Percentiles rank a stretch among this genome's conserved stretches.
Conservation (phyloP, 2,797 vertebrate genomes). For the Thalassophryne amazonica region DNA sequence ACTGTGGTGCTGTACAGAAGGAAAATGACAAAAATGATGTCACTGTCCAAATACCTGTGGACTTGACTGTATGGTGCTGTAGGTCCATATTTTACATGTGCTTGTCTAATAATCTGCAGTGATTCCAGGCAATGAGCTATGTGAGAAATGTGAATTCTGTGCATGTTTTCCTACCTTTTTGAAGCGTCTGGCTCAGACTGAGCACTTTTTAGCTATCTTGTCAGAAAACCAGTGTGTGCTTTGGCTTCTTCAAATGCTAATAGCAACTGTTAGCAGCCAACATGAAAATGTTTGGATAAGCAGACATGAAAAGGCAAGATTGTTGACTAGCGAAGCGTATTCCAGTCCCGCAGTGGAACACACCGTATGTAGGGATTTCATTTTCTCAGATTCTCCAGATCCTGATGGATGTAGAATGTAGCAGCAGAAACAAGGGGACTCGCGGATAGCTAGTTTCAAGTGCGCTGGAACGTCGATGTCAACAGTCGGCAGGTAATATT, state of each 20-base stretch:
- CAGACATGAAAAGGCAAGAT: slow-evolving; percentile 20
- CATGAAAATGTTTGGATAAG: slow-evolving; percentile 32
- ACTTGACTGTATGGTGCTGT: no score
- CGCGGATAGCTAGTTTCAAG: slow-evolving; percentile 3
- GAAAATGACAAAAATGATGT: no score
- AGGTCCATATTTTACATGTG: no score
- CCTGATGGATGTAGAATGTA: slow-evolving; percentile 6
- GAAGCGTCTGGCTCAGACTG: slow-evolving; percentile 4
- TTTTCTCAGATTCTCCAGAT: slow-evolving; percentile 13
- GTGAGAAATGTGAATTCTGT: no score
- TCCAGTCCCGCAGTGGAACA: slow-evolving; percentile 1
- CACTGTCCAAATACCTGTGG: no score
- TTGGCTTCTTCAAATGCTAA: slow-evolving; percentile 47
- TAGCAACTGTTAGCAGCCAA: slow-evolving; percentile 13
- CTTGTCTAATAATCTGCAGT: no score
- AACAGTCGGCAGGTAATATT: slow-evolving; percentile 60
- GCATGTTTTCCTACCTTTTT: slow-evolving; percentile 2
- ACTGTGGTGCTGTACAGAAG: no score
- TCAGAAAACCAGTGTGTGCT: slow-evolving; percentile 34
- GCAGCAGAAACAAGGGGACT: not conserved
- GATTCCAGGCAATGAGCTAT: no score
- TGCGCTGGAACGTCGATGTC: slow-evolving; percentile 4
- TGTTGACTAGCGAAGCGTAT: not conserved
- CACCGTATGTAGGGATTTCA: slow-evolving; percentile 15
- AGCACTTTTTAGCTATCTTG: slow-evolving; percentile 27